These are phyloP conservation scores for Rallus limicola DNA, from an alignment of 2,113 vertebrate species.

Conservation along the genomic window DNA sequence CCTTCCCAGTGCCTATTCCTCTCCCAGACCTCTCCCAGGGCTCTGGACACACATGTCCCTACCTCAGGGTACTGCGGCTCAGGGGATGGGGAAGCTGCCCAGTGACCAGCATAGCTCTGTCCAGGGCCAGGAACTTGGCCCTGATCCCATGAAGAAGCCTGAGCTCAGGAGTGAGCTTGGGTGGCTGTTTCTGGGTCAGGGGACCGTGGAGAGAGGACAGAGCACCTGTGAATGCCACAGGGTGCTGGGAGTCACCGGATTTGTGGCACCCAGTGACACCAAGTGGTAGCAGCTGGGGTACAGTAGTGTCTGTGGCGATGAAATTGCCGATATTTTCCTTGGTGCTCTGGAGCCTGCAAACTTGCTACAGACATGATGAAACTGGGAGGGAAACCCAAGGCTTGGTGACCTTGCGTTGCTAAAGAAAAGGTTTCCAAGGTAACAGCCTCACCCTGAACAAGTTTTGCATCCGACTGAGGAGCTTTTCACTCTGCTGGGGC, in stretches of 20 bases:
- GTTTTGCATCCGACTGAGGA: not conserved
- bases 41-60: rapidly evolving
- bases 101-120: not conserved
- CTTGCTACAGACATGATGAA: not conserved
- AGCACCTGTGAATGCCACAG: not conserved
- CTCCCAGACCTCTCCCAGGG: not conserved
- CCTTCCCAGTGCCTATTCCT: not conserved
- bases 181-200: not conserved
- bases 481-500: not conserved
- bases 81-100: not conserved
- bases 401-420: not conserved
- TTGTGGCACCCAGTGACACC: not conserved
- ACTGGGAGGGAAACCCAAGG: not conserved
- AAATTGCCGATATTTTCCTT: not conserved
- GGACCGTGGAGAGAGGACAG: not conserved
- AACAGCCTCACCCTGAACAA: not conserved
- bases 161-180: rapidly evolving
- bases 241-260: not conserved
- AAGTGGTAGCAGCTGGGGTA: not conserved
- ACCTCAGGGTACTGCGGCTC: not conserved
- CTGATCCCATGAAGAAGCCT: not conserved
- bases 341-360: not conserved
- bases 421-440: not conserved
- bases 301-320: not conserved
- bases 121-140: not conserved